Percentiles rank a stretch among this genome's conserved stretches.
phyloP scores from a whole-genome alignment of 2,797 vertebrate genomes.

The Etheostoma nigrum region DNA sequence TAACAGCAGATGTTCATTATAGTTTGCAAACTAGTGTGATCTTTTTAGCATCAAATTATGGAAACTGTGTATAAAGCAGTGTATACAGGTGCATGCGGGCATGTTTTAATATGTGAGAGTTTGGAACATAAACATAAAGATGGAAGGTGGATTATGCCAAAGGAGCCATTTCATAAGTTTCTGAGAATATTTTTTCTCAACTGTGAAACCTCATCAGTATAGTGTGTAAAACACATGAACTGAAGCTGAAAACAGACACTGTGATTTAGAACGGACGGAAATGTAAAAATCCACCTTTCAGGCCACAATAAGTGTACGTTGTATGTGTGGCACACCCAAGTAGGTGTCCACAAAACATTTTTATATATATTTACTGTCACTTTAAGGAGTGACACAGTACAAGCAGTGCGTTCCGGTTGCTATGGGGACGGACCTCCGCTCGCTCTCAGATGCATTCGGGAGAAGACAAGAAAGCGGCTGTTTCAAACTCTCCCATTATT shows the following conservation, averaged over 20 bases:
- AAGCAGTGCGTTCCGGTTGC: too few species aligned
- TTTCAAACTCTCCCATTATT: too few species aligned
- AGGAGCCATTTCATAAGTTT: background rate
- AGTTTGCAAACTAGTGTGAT: background rate
- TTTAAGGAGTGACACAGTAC: too few species aligned
- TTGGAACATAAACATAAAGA: background rate
- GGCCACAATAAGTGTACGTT: background rate
- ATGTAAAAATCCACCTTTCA: background rate
- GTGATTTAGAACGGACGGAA: background rate
- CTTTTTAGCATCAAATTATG: background rate
- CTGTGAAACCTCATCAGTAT: background rate
- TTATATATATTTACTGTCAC: too few species aligned
- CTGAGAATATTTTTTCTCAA: background rate
- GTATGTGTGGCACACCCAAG: too few species aligned
- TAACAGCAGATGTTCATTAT: background rate
- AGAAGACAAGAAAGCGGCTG: too few species aligned
- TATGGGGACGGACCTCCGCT: too few species aligned
- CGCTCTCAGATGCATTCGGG: too few species aligned
- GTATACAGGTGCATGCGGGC: background rate
- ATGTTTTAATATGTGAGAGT: background rate
- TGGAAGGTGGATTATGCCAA: background rate
- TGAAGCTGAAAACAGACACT: background rate
- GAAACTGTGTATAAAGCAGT: background rate
- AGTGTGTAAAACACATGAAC: background rate
- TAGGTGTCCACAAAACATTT: too few species aligned